phyloP scores from a whole-genome alignment of 2,888 invertebrate genomes.

The Troilus luridus region DNA sequence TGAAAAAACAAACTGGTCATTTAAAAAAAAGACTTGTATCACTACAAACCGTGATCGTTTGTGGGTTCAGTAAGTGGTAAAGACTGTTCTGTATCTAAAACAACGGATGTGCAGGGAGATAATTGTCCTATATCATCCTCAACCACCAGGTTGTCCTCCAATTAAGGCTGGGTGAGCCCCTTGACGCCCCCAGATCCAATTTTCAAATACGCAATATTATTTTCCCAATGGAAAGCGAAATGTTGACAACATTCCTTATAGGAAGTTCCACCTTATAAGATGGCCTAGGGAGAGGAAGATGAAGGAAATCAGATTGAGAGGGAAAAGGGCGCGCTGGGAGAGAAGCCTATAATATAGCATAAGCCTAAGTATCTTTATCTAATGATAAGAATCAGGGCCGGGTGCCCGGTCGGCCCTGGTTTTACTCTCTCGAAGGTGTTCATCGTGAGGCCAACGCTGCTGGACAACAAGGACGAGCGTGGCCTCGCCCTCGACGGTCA shows the following conservation, averaged over 20 bases:
- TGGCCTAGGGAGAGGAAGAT: neutral
- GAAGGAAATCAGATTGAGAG: no score
- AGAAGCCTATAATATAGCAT: no score
- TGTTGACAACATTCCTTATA: neutral
- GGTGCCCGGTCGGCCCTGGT: slow-evolving; percentile 84
- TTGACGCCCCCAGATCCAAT: no score
- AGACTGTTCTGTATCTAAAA: no score
- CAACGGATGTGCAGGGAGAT: no score
- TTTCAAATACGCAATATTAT: neutral
- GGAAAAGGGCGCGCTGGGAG: neutral
- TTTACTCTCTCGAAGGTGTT: slow-evolving; percentile 89
- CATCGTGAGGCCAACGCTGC: slow-evolving; percentile 81
- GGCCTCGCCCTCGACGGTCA: slow-evolving; percentile 88
- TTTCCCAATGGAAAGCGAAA: neutral
- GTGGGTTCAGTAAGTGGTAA: no score
- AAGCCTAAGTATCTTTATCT: neutral
- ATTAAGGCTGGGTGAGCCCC: no score
- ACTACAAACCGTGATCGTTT: no score
- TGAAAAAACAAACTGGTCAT: no score
- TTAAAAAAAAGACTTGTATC: no score
- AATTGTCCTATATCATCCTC: no score
- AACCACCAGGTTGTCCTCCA: no score
- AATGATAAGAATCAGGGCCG: slow-evolving; percentile 68
- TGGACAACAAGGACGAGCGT: slow-evolving; percentile 86
- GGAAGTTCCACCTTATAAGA: neutral